Evolutionary conservation across 2,888 invertebrate species (phyloP), one percentile per base, ranked within the genome.

Genomic region (Cataglyphis cursor): DNA sequence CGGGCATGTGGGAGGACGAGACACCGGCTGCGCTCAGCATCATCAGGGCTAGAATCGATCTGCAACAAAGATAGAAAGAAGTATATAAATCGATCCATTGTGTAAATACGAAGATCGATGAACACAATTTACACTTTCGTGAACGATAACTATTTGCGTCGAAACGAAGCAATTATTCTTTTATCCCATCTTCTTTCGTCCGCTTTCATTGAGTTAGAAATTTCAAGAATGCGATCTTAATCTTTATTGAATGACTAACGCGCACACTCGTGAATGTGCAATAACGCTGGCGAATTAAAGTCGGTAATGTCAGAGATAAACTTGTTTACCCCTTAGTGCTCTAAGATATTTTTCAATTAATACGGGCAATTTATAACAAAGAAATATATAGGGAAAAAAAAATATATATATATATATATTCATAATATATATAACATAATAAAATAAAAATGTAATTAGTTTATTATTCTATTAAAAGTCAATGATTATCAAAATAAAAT

Each of bases 41-140:
- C 78, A 90, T 91, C 87, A 94, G 87, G 74, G 90, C 87, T 85
- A 93, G 85, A 83, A 93, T 90, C 87, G 92, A 93, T 91, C 94
- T 94, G 92, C 68, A 94, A 94, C 89, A 92, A 66, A 91, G 87
- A 89, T 84, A 83, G 59, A 75, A 18, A n/a, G 51, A 80, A 12
- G 8, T 24, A 66, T 82, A 84, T 89, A 86, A 87, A 87, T 89
- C 75, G 82, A 89, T 84, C 81, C 24, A 82, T 76, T 76, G 76
- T 61, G 2, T 38, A 62, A 76, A 70, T 57, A 54, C 35, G 59
- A 78, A 59, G 72, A 80, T 72, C 78, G 48, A 80, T 61, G 78
- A 61, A 64, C 78, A 70, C 75, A 84, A 89, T 83, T 84, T 81
- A 82, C 81, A 72, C 59, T 83, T 87, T 74, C 80, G 59, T 48